Base-by-base conservation (phyloP, 2,113 vertebrate species). In the Noturus placidus region DNA sequence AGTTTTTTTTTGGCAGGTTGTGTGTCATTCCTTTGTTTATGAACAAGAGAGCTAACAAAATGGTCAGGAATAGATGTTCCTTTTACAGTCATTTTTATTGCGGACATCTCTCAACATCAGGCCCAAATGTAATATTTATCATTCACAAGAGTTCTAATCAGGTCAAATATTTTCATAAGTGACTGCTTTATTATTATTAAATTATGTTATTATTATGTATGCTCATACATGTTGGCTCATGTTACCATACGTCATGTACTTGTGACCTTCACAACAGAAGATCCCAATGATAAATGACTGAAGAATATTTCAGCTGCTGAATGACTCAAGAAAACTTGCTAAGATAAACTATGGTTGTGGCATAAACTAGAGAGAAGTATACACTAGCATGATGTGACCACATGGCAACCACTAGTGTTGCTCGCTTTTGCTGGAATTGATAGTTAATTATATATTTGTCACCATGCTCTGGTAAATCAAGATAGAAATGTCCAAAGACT, bases 21-120 rank as follows among this genome's bases (percentile, higher is more conserved):
- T 84, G 7, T 61, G 70, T 59, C 74, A 77, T 70, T 77, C 27
- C 57, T 22, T 86, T 78, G 74, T 86, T 65, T 20, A 86, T 50
- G 57, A 50, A 30, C 57, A 86, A n/a, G 56, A 76, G 33, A 38
- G 22, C 54, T 15, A 85, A 85, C 38, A 83, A 83, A 83, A 67
- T 25, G 52, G 22, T 77, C 54, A 61, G 5, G 52, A 59, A 33
- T 52, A n/a, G 57, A 83, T 46, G n/a, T 61, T 42, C 10, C 11
- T 8, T 76, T 38, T 78, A 19, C 2, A 17, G 27, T 25, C 15
- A 74, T 30, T 72, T 74, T 56, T 61, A 20, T 84, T 70, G 42
- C n/a, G 70, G 42, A 30, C 19, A 30, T 56, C 35, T 46, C 35
- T 74, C 3, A 46, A 27, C 5, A 42, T 59, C 35, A 85, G 15